These are phyloP conservation scores for Nebria ingens DNA, from an alignment of 1,140 invertebrate genomes.

Conservation along the genomic window DNA sequence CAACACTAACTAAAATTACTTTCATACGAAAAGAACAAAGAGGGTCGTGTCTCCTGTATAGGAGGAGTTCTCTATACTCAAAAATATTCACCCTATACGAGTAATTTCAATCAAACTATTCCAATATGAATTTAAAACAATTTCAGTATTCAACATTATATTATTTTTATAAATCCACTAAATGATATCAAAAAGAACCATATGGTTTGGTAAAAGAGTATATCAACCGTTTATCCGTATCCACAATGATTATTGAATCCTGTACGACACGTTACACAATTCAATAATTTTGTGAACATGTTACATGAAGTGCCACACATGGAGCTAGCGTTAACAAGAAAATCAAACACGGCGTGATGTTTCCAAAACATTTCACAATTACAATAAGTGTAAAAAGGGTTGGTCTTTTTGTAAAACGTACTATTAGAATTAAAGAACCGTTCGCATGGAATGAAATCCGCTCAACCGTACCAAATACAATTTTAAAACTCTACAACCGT, in stretches of 20 bases:
- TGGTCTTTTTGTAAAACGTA: slow-evolving; percentile 7
- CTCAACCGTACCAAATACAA: background rate
- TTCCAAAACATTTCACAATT: slow-evolving; percentile 9
- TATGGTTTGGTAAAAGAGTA: too few relatives aligned
- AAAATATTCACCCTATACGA: too few relatives aligned
- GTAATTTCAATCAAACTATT: background rate
- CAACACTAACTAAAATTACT: background rate
- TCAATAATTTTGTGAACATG: too few relatives aligned
- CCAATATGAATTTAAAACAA: background rate
- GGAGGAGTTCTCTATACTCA: background rate
- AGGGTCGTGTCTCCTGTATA: background rate
- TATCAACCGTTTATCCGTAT: too few relatives aligned
- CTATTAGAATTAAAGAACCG: background rate
- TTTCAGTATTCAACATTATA: background rate
- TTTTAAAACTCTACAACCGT: slow-evolving; percentile 4
- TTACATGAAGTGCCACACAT: too few relatives aligned
- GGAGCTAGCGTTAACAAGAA: background rate
- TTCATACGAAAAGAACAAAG: background rate
- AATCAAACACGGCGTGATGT: slow-evolving; percentile 3
- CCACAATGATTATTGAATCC: too few relatives aligned
- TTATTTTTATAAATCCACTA: too few relatives aligned
- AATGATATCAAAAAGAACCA: too few relatives aligned
- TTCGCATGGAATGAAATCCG: background rate
- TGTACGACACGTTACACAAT: too few relatives aligned
- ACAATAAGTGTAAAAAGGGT: slow-evolving; percentile 9